Evolutionary conservation across 2,888 invertebrate species (phyloP).

Genomic region (Habroteleia sp.): DNA sequence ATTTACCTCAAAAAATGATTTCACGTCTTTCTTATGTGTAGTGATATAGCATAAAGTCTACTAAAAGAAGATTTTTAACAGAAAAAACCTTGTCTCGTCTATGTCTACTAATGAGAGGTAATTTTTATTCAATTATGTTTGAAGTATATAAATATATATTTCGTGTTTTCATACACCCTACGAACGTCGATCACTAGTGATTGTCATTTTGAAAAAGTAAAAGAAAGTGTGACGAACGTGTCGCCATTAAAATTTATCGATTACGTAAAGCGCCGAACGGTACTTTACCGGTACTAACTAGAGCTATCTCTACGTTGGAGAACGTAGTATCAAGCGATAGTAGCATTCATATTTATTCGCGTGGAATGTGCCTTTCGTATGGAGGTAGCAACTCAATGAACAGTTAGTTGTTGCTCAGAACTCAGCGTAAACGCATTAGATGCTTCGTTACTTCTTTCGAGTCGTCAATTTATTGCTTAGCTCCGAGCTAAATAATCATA

Average conservation of each 20-base stretch:
- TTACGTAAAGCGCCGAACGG: conserved; percentile 57
- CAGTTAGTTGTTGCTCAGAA: conserved; percentile 54
- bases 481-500: conserved; percentile 40
- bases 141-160: too few relatives aligned
- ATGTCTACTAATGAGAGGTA: too few relatives aligned
- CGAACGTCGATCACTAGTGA: too few relatives aligned
- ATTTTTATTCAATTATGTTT: too few relatives aligned
- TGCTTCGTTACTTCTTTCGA: conserved; percentile 39
- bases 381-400: conserved; percentile 44
- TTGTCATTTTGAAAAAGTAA: conserved; percentile 49
- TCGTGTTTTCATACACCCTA: too few relatives aligned
- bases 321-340: conserved; percentile 64
- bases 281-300: conserved; percentile 59
- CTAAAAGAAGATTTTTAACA: too few relatives aligned
- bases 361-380: conserved; percentile 55
- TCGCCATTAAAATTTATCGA: conserved; percentile 47
- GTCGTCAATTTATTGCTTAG: conserved; percentile 33
- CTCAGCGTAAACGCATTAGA: conserved; percentile 40
- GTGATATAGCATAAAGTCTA: too few relatives aligned
- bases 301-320: conserved; percentile 63
- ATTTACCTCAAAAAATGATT: too few relatives aligned
- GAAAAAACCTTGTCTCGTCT: too few relatives aligned
- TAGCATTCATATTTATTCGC: conserved; percentile 70
- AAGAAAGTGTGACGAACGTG: conserved; percentile 50
- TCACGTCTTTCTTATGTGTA: too few relatives aligned